phyloP scores from a whole-genome alignment of 2,113 vertebrate genomes.

The Noturus placidus region DNA sequence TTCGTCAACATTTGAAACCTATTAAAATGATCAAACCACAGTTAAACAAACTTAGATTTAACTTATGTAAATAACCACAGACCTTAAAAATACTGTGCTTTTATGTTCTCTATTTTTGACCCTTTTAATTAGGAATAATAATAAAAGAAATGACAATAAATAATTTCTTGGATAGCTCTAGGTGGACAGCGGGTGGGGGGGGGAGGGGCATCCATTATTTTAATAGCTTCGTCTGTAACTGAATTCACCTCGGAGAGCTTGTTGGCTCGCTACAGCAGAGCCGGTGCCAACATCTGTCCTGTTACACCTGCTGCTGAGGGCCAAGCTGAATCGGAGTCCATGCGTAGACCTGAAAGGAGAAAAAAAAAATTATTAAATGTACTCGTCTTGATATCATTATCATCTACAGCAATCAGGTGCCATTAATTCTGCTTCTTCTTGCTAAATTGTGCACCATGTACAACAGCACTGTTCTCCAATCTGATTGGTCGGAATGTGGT shows the following conservation, averaged over 20 bases:
- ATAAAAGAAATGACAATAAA: background rate
- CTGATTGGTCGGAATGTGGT: background rate
- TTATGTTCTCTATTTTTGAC: background rate
- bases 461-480: background rate
- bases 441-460: background rate
- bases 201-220: background rate
- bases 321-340: background rate
- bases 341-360: background rate
- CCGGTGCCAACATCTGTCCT: background rate
- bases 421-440: background rate
- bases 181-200: background rate
- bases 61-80: background rate
- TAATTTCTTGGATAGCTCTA: background rate
- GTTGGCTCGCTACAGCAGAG: background rate
- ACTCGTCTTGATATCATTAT: background rate
- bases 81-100: background rate
- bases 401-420: background rate
- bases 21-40: background rate
- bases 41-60: too few species aligned
- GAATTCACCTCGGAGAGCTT: constrained; percentile 9
- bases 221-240: background rate
- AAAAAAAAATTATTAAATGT: too few species aligned
- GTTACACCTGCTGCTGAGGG: background rate
- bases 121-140: background rate
- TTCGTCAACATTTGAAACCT: background rate